These are phyloP conservation scores for Noctua comes DNA, from an alignment of 2,888 invertebrate species.

Conservation along the genomic window DNA sequence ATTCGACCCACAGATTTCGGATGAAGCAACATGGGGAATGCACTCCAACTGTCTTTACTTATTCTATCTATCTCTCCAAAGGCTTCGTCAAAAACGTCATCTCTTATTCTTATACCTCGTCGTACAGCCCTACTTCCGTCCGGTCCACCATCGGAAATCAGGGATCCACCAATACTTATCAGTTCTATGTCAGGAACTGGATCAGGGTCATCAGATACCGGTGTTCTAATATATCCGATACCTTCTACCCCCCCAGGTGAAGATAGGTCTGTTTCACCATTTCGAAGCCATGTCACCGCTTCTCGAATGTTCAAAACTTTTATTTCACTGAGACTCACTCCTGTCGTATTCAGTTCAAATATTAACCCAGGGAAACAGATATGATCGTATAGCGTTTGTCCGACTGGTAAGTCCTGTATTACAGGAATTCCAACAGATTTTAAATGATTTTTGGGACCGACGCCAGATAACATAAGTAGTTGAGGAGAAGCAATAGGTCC, in stretches of 20 bases:
- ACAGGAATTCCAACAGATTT: conserved; percentile 89
- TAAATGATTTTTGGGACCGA: conserved; percentile 90
- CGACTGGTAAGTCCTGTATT: conserved; percentile 92
- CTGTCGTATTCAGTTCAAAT: conserved; percentile 83
- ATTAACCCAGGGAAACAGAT: conserved; percentile 88
- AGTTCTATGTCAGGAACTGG: conserved; percentile 93
- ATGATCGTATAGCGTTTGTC: conserved; percentile 92
- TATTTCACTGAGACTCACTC: conserved; percentile 79
- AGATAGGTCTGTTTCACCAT: conserved; percentile 86
- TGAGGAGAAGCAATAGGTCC: conserved; percentile 97
- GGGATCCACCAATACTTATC: conserved; percentile 91
- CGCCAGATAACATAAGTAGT: conserved; percentile 96
- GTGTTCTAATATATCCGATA: conserved; percentile 92
- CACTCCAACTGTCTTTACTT: conserved; percentile 89
- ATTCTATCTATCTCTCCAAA: conserved; percentile 88
- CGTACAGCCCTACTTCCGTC: conserved; percentile 84
- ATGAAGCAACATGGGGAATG: conserved; percentile 93
- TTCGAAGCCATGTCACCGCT: conserved; percentile 78
- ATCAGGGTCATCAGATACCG: conserved; percentile 89
- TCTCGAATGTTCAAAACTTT: conserved; percentile 65
- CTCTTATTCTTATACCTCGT: conserved; percentile 89
- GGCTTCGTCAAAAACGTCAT: conserved; percentile 89
- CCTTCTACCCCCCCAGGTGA: conserved; percentile 92
- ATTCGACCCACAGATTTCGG: conserved; percentile 94
- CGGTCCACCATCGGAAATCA: conserved; percentile 90